Percentiles rank a stretch among this genome's conserved stretches.
Conservation (phyloP, 1,140 invertebrate species). For the Drosophila prosaltans region DNA sequence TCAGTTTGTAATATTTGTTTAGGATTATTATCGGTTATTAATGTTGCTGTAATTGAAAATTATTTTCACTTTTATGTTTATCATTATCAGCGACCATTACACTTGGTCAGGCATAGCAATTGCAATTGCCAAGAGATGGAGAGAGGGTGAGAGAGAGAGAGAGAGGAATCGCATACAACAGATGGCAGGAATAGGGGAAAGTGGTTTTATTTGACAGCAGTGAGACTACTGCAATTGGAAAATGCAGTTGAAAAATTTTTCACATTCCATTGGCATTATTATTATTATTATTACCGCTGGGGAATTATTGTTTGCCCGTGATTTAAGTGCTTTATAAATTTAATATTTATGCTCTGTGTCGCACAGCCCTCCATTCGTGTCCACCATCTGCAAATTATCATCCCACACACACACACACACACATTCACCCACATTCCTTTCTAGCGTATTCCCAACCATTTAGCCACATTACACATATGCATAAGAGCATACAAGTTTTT, state of each 20-base stretch:
- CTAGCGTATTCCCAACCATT: background rate
- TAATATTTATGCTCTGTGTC: constrained; percentile 68
- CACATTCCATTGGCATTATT: constrained; percentile 26
- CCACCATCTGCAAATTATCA: constrained; percentile 60
- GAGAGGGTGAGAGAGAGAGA: no score
- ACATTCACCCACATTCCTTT: constrained; percentile 6
- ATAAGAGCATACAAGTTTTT: constrained; percentile 15
- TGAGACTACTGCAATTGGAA: no score
- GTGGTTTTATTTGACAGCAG: no score
- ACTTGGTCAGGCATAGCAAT: constrained; percentile 24
- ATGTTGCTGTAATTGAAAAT: constrained; percentile 81
- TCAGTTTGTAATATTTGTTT: constrained; percentile 68
- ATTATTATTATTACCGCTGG: constrained; percentile 64
- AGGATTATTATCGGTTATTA: constrained; percentile 82
- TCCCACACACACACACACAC: background rate
- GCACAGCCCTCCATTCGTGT: background rate
- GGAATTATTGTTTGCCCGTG: constrained; percentile 76
- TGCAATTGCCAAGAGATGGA: constrained; percentile 23
- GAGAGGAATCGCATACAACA: background rate
- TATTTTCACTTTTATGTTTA: constrained; percentile 82
- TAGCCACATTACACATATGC: constrained; percentile 13
- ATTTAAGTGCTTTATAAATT: constrained; percentile 71
- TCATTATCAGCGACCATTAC: constrained; percentile 71
- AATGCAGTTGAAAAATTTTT: background rate
- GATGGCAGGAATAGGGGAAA: background rate